Conservation (phyloP, 2,888 invertebrate species). For the Eubasilissa splendida region DNA sequence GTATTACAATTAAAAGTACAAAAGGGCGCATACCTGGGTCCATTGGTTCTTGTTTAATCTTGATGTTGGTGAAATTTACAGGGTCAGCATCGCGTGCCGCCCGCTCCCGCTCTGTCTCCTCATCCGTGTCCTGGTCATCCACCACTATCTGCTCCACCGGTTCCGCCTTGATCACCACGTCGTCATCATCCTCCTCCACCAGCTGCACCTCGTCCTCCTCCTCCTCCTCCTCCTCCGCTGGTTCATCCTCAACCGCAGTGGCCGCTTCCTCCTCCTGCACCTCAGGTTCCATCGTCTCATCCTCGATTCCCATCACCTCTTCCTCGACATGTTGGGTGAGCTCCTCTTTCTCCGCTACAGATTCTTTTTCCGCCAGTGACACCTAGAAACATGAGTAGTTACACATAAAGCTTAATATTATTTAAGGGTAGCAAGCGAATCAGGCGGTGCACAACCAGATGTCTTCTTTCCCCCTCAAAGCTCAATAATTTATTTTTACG, state of each 20-base stretch:
- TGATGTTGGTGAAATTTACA: slow-evolving; percentile 68
- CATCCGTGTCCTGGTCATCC: slow-evolving; percentile 77
- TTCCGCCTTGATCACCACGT: slow-evolving; percentile 79
- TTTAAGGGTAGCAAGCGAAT: too few species aligned
- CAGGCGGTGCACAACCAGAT: too few species aligned
- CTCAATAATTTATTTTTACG: too few species aligned
- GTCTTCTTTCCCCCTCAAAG: too few species aligned
- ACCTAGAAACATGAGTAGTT: too few species aligned
- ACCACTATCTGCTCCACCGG: slow-evolving; percentile 79
- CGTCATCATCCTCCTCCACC: slow-evolving; percentile 79
- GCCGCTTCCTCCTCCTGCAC: slow-evolving; percentile 64
- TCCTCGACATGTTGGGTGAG: slow-evolving; percentile 48
- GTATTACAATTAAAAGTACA: too few species aligned
- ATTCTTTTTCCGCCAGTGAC: too few species aligned
- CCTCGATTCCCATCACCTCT: slow-evolving; percentile 54
- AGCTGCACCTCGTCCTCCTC: slow-evolving; percentile 61
- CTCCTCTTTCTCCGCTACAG: slow-evolving; percentile 55
- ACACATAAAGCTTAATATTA: too few species aligned
- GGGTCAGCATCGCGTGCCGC: slow-evolving; percentile 63
- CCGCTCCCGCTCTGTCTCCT: slow-evolving; percentile 66
- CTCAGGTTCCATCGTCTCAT: slow-evolving; percentile 65
- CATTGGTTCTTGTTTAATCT: slow-evolving; percentile 81
- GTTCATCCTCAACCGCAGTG: slow-evolving; percentile 64
- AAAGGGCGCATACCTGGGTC: slow-evolving; percentile 70
- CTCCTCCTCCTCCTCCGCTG: slow-evolving; percentile 67